Evolutionary conservation across 2,797 vertebrate genomes (phyloP).

Genomic region (Enteromius treurensis): DNA sequence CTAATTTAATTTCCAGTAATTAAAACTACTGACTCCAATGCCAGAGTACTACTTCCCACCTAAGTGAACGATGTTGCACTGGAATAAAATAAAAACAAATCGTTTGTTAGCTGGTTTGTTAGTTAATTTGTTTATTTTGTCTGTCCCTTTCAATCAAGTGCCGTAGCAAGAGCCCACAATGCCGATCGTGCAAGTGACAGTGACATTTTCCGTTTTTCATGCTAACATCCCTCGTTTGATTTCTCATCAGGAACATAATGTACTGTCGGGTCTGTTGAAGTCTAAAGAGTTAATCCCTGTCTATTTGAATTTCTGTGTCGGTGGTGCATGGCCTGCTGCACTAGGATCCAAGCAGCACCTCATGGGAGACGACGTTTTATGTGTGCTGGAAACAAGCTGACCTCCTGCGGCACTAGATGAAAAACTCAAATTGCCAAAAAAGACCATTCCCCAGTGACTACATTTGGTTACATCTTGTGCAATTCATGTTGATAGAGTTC

Average conservation of each 20-base stretch:
- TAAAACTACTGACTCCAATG: neutral
- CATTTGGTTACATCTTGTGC: slow-evolving; percentile 20
- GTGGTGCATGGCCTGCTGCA: slow-evolving; percentile 11
- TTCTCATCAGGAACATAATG: slow-evolving; percentile 35
- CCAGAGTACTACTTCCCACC: slow-evolving; percentile 1
- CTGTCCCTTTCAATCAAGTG: neutral
- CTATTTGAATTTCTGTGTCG: slow-evolving; percentile 37
- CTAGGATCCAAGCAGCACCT: slow-evolving; percentile 28
- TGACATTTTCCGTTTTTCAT: neutral
- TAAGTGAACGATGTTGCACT: slow-evolving; percentile 1
- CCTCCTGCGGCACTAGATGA: slow-evolving; percentile 33
- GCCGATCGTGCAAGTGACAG: neutral
- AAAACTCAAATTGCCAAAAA: slow-evolving; percentile 19
- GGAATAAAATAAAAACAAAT: slow-evolving; percentile 12
- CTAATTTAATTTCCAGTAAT: neutral
- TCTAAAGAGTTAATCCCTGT: slow-evolving; percentile 46
- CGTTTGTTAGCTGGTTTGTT: neutral
- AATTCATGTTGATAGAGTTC: slow-evolving; percentile 18
- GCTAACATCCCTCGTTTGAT: slow-evolving; percentile 30
- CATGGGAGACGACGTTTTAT: slow-evolving; percentile 24
- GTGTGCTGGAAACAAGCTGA: slow-evolving; percentile 35
- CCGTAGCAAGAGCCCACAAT: neutral
- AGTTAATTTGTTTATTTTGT: neutral
- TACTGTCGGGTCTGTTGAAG: slow-evolving; percentile 5
- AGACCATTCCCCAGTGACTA: slow-evolving; percentile 16